Evolutionary conservation across 23 tunicate species (phyloP), one percentile per base, ranked within the genome.

Genomic region (Ciona savignyi): DNA sequence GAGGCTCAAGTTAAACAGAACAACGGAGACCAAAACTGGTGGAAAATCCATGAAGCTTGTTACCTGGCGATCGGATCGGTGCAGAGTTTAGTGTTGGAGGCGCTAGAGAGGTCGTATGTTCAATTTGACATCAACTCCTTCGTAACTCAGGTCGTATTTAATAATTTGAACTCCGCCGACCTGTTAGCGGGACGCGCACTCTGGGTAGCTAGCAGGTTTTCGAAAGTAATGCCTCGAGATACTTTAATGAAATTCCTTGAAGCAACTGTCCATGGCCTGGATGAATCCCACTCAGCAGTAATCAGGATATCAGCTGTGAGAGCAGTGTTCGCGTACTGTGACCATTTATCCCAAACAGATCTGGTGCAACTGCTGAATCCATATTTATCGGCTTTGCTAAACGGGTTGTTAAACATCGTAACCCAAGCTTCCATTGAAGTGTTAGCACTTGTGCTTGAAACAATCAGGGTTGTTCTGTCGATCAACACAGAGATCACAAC

Each of bases 151-250:
- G 67, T 88, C 22, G 96, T 88, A 23, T 73, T 78, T 25, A 70
- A 62, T 2, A 80, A 85, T 74, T 35, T 88, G 25, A 82, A 77
- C 4, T 35, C 87, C 1, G 62, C 73, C 27, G 82, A 82, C 2
- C 81, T 88, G 67, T 65, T 88, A 0, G 86, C 86, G 0, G 96
- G 96, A 24, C 60, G 96, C 32, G 75, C 96, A 1, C 32, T 88
- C 9, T 88, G 96, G 96, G 31, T 88, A 2, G 96, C 84, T 4
- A 88, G 96, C 71, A 81, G 96, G 1, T 88, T 88, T 77, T 71
- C 96, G 3, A 73, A 68, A 62, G 28, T 73, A 21, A 74, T 88
- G 79, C 62, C 71, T 6, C 77, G 61, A 0, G 87, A 82, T 6
- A 77, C 77, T 25, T 31, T 88, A 31, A 72, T 68, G 31, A 78